Evolutionary conservation across 2,888 invertebrate species (phyloP), one percentile per base, ranked within the genome.

Genomic region (Buathra laborator): DNA sequence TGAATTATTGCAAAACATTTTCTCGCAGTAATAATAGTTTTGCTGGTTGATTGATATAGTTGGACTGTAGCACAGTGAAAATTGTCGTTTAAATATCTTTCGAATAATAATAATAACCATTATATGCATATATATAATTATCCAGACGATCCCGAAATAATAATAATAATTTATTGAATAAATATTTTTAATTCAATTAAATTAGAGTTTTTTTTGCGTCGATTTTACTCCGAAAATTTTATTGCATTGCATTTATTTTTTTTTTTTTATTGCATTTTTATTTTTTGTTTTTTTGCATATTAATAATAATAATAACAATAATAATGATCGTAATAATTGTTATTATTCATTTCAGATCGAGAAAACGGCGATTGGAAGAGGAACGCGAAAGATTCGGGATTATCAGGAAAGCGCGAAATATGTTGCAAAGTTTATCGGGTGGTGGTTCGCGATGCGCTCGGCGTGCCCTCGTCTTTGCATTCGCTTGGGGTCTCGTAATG

Each of bases 401-500:
- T n/a, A 4, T 5, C 29, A 2, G 6, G 32, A 14, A 29, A 12
- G n/a, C 68, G 9, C 19, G 56, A 53, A 86, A 76, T 16, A 93
- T 92, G 91, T 79, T 91, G 70, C 90, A 91, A 70, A 90, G 85
- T 71, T 90, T 90, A 81, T 84, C 89, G 44, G 88, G 89, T 19
- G 85, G 91, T 48, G 88, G 91, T 48, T 92, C 95, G 84, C 93
- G 94, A 83, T 95, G 94, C 93, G 90, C 94, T 84, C 94, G 94
- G 48, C 94, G 95, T 84, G 92, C 94, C 66, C 88, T 94, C 87
- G 90, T 94, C 70, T 91, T 94, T 83, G 92, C 94, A 51, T 92
- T 94, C 78, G 92, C 94, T 9, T 94, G 95, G 94, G 94, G 94
- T 77, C 90, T 95, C 83, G 91, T 94, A 85, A 94, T 95, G 89